Conservation (phyloP, 2,113 vertebrate species). For the Panthera leo region DNA sequence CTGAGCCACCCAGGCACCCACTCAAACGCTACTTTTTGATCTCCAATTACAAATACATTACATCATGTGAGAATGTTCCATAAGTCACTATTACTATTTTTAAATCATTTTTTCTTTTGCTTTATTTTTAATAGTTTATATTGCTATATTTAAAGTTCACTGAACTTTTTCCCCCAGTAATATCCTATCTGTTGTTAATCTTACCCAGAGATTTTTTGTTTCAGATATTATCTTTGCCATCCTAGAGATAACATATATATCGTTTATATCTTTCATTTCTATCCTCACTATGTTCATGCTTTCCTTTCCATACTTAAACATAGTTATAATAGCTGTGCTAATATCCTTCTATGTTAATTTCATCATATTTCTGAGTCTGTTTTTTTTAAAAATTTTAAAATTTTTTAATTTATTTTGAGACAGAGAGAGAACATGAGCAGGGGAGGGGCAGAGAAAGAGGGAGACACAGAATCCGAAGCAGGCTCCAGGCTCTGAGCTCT, state of each 20-base stretch:
- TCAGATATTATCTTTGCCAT: background rate
- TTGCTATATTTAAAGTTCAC: background rate
- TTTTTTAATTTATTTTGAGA: too few relatives aligned
- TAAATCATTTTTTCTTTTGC: background rate
- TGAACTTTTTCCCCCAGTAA: background rate
- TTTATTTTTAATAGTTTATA: background rate
- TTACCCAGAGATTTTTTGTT: background rate
- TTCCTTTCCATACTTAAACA: background rate
- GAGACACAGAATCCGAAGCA: too few relatives aligned
- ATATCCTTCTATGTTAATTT: background rate
- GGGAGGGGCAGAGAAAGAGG: too few relatives aligned
- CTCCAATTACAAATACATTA: background rate
- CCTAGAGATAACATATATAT: background rate
- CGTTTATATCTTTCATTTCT: background rate
- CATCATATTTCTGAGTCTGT: background rate
- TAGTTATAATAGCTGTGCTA: background rate
- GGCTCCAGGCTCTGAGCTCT: too few relatives aligned
- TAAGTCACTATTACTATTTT: background rate
- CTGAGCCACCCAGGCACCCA: too few relatives aligned
- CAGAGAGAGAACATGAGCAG: too few relatives aligned
- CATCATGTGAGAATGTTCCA: background rate
- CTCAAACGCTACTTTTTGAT: background rate
- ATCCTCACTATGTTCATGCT: background rate
- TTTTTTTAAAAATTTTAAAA: background rate
- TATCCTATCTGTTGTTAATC: background rate